Conservation (phyloP, 2,888 invertebrate species). For the Sinopyrophorus schimmeli region DNA sequence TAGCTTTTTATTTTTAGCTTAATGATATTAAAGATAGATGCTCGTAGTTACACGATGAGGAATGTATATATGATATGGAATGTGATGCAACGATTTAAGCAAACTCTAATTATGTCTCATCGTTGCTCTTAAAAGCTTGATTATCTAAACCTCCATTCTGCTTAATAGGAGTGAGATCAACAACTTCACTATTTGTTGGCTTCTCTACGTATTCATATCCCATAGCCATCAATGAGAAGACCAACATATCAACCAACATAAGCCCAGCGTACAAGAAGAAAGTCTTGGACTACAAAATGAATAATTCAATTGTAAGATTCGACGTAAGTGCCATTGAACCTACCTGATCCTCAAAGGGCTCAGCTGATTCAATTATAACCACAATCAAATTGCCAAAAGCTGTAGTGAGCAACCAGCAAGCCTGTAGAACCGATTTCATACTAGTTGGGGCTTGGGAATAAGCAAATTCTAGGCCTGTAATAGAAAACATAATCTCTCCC, state of each 20-base stretch:
- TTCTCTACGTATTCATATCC: slow-evolving; percentile 72
- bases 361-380: slow-evolving; percentile 80
- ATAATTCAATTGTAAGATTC: too few species aligned
- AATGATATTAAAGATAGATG: too few species aligned
- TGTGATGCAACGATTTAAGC: too few species aligned
- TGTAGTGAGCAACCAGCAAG: slow-evolving; percentile 89
- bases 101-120: slow-evolving; percentile 17
- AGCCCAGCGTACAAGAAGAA: slow-evolving; percentile 85
- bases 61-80: too few species aligned
- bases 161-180: slow-evolving; percentile 12
- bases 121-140: slow-evolving; percentile 19
- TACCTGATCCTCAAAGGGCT: slow-evolving; percentile 77
- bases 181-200: slow-evolving; percentile 48
- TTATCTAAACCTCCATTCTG: slow-evolving; percentile 34
- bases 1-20: too few species aligned
- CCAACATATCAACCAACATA: slow-evolving; percentile 80
- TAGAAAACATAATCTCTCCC: slow-evolving; percentile 94
- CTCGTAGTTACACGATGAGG: too few species aligned
- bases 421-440: slow-evolving; percentile 94
- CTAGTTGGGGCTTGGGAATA: slow-evolving; percentile 90
- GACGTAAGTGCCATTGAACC: slow-evolving; percentile 41
- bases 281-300: slow-evolving; percentile 70
- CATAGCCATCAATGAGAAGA: slow-evolving; percentile 80
- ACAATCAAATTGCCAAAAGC: slow-evolving; percentile 94
- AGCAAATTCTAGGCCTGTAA: slow-evolving; percentile 94